Evolutionary conservation across 2,113 vertebrate species (phyloP).

Genomic region (Aplodontia rufa): DNA sequence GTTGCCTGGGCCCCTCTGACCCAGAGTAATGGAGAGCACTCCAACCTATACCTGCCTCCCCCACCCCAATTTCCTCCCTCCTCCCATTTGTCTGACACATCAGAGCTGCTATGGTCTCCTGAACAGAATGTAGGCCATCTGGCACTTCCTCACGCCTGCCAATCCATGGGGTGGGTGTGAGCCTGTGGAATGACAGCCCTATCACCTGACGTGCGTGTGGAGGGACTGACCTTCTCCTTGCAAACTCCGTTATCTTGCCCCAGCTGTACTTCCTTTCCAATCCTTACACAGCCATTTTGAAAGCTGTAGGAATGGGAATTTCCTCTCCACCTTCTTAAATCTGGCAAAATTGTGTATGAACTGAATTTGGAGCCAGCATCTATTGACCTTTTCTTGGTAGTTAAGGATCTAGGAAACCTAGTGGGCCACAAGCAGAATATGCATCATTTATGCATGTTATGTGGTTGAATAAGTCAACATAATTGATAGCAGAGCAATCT

Average conservation of each 20-base stretch:
- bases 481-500: slow-evolving; percentile 38
- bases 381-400: slow-evolving; percentile 58
- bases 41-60: slow-evolving; percentile 25
- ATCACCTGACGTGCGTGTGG: neutral
- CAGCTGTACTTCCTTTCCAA: slow-evolving; percentile 38
- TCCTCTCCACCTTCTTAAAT: neutral
- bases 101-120: slow-evolving; percentile 64
- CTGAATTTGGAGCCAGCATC: slow-evolving; percentile 25
- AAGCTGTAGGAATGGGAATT: slow-evolving; percentile 47
- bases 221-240: slow-evolving; percentile 62
- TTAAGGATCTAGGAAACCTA: slow-evolving; percentile 42
- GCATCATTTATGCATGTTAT: neutral
- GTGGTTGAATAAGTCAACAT: slow-evolving; percentile 25
- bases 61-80: slow-evolving; percentile 50
- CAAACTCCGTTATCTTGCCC: slow-evolving; percentile 17
- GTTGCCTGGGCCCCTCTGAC: neutral
- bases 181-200: neutral
- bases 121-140: slow-evolving; percentile 80
- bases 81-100: slow-evolving; percentile 75
- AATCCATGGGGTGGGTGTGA: slow-evolving; percentile 10
- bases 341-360: slow-evolving; percentile 44
- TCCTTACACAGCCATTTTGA: slow-evolving; percentile 70
- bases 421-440: slow-evolving; percentile 13
- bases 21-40: slow-evolving; percentile 15
- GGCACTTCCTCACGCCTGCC: slow-evolving; percentile 65